phyloP scores from a whole-genome alignment of 2,888 invertebrate species.

The Willowsia nigromaculata region DNA sequence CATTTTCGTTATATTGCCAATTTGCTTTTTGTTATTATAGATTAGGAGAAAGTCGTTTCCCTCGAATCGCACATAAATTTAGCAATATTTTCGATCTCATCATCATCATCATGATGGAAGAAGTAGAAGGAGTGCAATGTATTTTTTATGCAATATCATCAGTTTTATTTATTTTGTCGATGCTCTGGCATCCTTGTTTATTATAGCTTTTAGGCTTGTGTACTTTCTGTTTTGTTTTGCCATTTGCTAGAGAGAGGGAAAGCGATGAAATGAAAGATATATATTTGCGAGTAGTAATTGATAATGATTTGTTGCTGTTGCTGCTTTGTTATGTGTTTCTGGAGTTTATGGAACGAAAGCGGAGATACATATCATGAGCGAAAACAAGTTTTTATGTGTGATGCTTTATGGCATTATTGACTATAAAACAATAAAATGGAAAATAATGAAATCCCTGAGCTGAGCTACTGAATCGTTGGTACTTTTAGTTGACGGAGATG shows the following conservation, averaged over 20 bases:
- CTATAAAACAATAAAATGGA: slow-evolving; percentile 8
- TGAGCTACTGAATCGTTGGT: background rate
- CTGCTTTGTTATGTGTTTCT: background rate
- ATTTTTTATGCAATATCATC: background rate
- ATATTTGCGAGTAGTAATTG: slow-evolving; percentile 31
- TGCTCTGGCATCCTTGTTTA: background rate
- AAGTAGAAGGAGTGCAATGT: background rate
- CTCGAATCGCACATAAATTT: background rate
- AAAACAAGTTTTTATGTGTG: background rate
- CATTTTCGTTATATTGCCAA: background rate
- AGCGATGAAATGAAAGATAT: too few species aligned
- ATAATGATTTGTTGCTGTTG: slow-evolving; percentile 58
- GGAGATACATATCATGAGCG: background rate
- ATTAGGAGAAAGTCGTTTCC: background rate
- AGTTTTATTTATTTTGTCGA: background rate
- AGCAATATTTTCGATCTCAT: background rate
- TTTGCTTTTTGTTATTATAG: background rate
- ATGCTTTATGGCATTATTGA: background rate
- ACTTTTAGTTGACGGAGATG: background rate
- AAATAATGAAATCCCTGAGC: slow-evolving; percentile 3
- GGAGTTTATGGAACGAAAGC: background rate
- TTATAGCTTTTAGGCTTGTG: background rate
- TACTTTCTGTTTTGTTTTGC: background rate
- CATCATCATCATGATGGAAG: too few species aligned
- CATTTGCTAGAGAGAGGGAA: background rate